phyloP scores from a whole-genome alignment of 2,797 vertebrate species.

The Cryptoprocta ferox region DNA sequence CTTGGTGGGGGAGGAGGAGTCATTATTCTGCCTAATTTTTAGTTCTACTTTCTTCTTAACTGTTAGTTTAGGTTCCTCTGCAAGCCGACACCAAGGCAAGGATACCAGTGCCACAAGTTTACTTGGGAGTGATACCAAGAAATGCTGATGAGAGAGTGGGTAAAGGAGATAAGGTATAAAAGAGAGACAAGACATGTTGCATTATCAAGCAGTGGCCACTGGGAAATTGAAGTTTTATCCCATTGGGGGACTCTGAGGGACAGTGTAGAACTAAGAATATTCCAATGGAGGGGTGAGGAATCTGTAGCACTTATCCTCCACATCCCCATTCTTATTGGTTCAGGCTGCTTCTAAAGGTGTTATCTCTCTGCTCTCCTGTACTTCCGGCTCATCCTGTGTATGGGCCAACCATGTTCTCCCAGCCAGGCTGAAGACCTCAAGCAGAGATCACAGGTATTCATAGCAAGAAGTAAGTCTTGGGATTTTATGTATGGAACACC shows the following conservation, averaged over 20 bases:
- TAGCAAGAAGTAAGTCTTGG: neutral
- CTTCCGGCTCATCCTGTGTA: neutral
- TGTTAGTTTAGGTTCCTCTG: neutral
- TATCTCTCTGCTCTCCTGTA: neutral
- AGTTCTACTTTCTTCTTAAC: neutral
- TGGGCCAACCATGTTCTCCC: neutral
- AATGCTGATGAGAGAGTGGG: neutral
- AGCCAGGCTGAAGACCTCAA: neutral
- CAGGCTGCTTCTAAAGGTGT: neutral
- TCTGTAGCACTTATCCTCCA: neutral
- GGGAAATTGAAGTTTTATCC: neutral
- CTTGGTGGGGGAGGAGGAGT: neutral
- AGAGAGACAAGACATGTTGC: neutral
- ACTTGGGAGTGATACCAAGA: neutral
- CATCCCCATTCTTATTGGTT: neutral
- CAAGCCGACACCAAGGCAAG: neutral
- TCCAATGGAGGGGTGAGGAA: neutral
- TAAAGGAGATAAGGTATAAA: neutral
- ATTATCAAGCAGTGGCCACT: neutral
- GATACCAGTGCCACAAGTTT: neutral
- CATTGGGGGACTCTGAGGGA: neutral
- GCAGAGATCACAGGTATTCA: neutral
- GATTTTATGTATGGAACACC: neutral
- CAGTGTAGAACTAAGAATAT: neutral
- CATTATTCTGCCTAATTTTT: neutral